Evolutionary conservation across 1,140 invertebrate genomes (phyloP), one percentile per base, ranked within the genome.

Genomic region (Rhizoglyphus robini): DNA sequence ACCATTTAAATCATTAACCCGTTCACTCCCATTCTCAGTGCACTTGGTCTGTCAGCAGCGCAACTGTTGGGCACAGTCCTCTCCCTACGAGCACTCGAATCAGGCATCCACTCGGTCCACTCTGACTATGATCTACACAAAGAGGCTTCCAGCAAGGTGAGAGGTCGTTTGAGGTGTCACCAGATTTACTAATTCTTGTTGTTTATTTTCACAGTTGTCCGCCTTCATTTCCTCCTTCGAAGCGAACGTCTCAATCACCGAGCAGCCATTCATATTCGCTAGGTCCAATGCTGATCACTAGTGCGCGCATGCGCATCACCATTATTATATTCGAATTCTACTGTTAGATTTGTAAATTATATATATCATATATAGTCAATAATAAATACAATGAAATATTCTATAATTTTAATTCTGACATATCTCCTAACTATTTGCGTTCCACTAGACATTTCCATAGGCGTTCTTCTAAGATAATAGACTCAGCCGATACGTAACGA

Each of bases 1-100:
- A 13, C n/a, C n/a, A 54, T 54, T 54, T 11, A 18, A 25, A 11
- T 61, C 1, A 48, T 34, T 27, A 23, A 59, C 31, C n/a, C n/a
- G n/a, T n/a, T n/a, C n/a, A n/a, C n/a, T n/a, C n/a, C n/a, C n/a
- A n/a, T n/a, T n/a, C n/a, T n/a, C n/a, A n/a, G n/a, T 30, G n/a
- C 23, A 23, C 38, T 4, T 11, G 63, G 29, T 51, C 8, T 57
- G 18, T 11, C 32, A 59, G 63, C 68, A 15, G 68, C 62, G 27
- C 25, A 57, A 25, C n/a, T 54, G 25, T 4, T 68, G 8, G 68
- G 65, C 30, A 36, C 59, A 31, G 34, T 69, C 20, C 46, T 69
- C 15, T 49, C 68, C 1, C n/a, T 61, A 34, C 18, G 68, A 34
- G 65, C 68, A 25, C 38, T 64, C 29, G 65, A 69, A 30, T 47